Base-by-base conservation (phyloP, 2,797 vertebrate genomes). In the Silurus aristotelis region DNA sequence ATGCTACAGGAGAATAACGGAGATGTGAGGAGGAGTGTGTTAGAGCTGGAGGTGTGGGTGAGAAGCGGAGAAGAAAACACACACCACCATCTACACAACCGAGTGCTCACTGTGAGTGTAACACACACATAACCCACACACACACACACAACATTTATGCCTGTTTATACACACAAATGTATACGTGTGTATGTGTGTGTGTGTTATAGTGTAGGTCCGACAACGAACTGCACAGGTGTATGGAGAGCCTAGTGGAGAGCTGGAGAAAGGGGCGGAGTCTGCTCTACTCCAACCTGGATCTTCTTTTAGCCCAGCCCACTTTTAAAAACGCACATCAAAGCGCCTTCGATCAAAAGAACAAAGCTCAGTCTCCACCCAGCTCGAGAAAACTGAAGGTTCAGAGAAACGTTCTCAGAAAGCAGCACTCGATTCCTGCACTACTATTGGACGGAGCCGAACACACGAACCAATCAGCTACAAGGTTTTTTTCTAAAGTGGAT, bases 11-110 rank as follows among this genome's bases (percentile, higher is more conserved):
- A 94, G 83, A 95, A 93, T 63, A 85, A 91, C 67, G 97, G 96
- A 56, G 98, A 99, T 22, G 90, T 99, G 88, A 94, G 98, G 73
- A 96, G 93, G 87, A 96, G 96, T 73, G 90, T 99, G 55, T 95
- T 98, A 80, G 96, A 93, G 90, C 93, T 99, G 89, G 97, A 99
- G 79, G 93, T 98, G 88, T 99, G 97, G 97, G 92, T 92, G 88
- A 92, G 90, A 86, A 96, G 97, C 77, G 94, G 95, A 89, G 95
- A 94, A 85, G 87, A 92, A 6, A 83, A 17, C 19, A 48, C 64
- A 1, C 78, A 75, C 76, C 85, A 27, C 27, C 77, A 68, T 72
- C 58, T 27, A 25, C 70, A 6, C 66, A 73, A 22, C 12, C 84
- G 52, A 80, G 87, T 64, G 38, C 80, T 27, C 0, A 27, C 27